Percentiles rank a stretch among this genome's conserved stretches.
phyloP scores from a whole-genome alignment of 2,797 vertebrate species.

The Tenualosa thibaudeaui region DNA sequence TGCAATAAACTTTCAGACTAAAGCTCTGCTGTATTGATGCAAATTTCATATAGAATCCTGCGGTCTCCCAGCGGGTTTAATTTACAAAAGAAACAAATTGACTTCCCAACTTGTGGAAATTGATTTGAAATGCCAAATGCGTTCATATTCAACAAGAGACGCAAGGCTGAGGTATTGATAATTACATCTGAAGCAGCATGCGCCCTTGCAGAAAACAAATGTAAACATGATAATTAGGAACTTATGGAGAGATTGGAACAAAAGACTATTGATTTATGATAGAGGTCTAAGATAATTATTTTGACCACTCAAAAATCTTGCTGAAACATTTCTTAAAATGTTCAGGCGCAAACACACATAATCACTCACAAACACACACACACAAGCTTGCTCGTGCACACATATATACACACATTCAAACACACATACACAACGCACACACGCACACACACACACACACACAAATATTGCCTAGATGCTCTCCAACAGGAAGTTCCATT shows the following conservation, averaged over 20 bases:
- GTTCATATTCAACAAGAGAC: background rate
- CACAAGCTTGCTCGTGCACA: background rate
- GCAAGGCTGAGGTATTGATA: constrained; percentile 27
- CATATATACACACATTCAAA: background rate
- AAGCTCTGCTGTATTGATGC: constrained; percentile 4
- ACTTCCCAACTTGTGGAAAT: constrained; percentile 30
- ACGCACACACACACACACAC: background rate
- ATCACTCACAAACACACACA: background rate
- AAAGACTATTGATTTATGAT: background rate
- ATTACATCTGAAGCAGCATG: background rate
- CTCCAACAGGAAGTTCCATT: background rate
- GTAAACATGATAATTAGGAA: constrained; percentile 20
- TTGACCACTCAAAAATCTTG: background rate
- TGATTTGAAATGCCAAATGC: constrained; percentile 36
- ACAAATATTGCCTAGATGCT: background rate
- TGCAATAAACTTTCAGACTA: background rate
- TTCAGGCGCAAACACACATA: background rate
- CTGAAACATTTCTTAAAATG: background rate
- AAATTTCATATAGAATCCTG: constrained; percentile 25
- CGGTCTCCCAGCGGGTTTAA: constrained; percentile 32
- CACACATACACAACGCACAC: background rate
- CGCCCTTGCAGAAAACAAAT: constrained; percentile 25
- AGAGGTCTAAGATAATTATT: background rate
- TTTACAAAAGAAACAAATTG: constrained; percentile 30
- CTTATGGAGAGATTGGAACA: background rate